phyloP scores from a whole-genome alignment of 2,797 vertebrate genomes.

The Hemitrygon akajei region DNA sequence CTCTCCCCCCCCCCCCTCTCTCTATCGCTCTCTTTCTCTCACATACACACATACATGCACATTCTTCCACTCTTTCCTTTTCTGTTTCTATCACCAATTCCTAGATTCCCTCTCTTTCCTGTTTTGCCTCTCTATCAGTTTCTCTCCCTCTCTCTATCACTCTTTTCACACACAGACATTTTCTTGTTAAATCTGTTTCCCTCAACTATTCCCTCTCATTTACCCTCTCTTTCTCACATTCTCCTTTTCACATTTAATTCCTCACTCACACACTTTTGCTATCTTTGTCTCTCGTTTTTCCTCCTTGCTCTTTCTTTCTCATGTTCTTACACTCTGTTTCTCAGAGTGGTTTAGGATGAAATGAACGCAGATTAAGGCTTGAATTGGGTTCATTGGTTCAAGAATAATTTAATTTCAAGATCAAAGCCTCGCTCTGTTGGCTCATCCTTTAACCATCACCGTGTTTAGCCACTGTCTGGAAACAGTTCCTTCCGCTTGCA shows the following conservation, averaged over 20 bases:
- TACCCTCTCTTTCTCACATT: too few species aligned
- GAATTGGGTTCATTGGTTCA: not conserved
- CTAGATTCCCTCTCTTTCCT: too few species aligned
- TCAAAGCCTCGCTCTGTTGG: not conserved
- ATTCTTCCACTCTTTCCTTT: too few species aligned
- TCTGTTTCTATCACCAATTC: too few species aligned
- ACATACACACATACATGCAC: too few species aligned
- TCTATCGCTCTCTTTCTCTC: too few species aligned
- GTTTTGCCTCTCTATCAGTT: not conserved
- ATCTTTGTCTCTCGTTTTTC: not conserved
- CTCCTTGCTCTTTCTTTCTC: not conserved
- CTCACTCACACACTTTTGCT: not conserved
- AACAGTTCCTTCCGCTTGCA: not conserved
- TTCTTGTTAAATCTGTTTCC: too few species aligned
- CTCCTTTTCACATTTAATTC: not conserved
- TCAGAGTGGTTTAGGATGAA: too few species aligned
- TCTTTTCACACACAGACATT: not conserved
- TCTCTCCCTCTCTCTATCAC: not conserved
- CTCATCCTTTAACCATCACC: not conserved
- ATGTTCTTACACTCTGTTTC: not conserved
- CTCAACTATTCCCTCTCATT: not conserved
- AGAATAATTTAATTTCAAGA: not conserved
- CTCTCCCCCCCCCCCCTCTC: too few species aligned
- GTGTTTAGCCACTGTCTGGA: not conserved
- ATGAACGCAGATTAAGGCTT: too few species aligned